Evolutionary conservation across 2,888 invertebrate genomes (phyloP), one percentile per base, ranked within the genome.

Genomic region (Cephus pygmeus): DNA sequence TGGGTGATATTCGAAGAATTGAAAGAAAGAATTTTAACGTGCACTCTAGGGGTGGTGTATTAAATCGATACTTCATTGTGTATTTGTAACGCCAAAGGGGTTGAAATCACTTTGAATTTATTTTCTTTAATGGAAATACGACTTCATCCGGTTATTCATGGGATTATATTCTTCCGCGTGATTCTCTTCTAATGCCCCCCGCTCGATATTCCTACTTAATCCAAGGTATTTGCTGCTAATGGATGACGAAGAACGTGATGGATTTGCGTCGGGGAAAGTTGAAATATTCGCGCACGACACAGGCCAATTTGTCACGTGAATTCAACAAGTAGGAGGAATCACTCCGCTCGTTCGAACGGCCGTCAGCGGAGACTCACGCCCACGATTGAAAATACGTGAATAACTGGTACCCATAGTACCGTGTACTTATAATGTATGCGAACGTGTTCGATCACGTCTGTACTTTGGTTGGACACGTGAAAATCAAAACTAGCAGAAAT

Each of bases 321-420:
- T 77, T 77, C 74, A 77, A 77, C 77, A 77, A 77, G 77, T 77
- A 69, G 77, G 73, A 77, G 71, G 71, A 71, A 71, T 71, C 71
- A 34, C 71, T 71, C 31, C 31, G 34, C 71, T 71, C 71, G 71
- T 30, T 71, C 71, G 9, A 71, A 71, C 71, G 71, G 34, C 71
- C 40, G 40, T 56, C 40, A 56, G 40, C 40, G 15, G 23, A 56
- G 40, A 56, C 40, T 56, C 40, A 56, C 40, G 40, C 40, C 40
- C 9, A 56, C 23, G 23, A 23, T 56, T 6, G 9, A 23, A 56
- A 56, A 56, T 56, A 56, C 40, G 23, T 23, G 6, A 4, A 56
- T 23, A 23, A 23, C 40, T 56, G 40, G 40, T 56, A 23, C 23
- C 23, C 23, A 9, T 56, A 56, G 23, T 56, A 15, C 23, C 23